Base-by-base conservation (phyloP, 2,797 vertebrate species). In the Spheniscus humboldti region DNA sequence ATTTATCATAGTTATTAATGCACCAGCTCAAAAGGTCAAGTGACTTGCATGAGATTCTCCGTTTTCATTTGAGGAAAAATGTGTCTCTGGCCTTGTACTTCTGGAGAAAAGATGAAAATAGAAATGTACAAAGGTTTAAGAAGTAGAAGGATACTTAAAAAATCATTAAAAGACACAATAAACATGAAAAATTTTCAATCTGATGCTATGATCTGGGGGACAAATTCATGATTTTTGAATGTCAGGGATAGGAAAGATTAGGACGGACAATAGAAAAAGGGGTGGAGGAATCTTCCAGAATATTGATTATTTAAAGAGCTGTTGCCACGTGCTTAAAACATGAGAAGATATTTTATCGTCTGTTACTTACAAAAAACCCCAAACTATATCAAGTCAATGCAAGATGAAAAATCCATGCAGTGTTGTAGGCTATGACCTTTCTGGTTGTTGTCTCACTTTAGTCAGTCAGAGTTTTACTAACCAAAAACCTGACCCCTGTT, bases 21-120 rank as follows among this genome's bases (percentile, higher is more conserved):
- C 31, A 82, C 31, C 35, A 59, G 43, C 77, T 93, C 76, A 73
- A 88, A 93, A 95, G 80, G 80, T 92, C 80, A 93, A 86, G 64
- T 80, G 62, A 84, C 48, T 95, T 31, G 41, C 48, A 52, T 18
- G 17, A 86, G 48, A 94, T 48, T 92, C 64, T 90, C 63, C 66
- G 39, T 80, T 94, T 90, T 94, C 39, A 37, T 94, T 95, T 94
- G 57, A 93, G 57, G 68, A 83, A 93, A 92, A 94, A 78, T 75
- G 12, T 63, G 43, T 78, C 64, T 53, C 53, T 74, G 71, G 69
- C 19, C 60, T 81, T 74, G 62, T 68, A 24, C 14, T 63, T 90
- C 35, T 48, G 28, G 31, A 83, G 60, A 80, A 92, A 86, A 83
- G 17, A 62, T 79, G 67, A 93, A 86, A 90, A 79, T 41, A 39